These are phyloP conservation scores for Hydriomena furcata DNA, from an alignment of 2,888 invertebrate genomes.

Conservation along the genomic window DNA sequence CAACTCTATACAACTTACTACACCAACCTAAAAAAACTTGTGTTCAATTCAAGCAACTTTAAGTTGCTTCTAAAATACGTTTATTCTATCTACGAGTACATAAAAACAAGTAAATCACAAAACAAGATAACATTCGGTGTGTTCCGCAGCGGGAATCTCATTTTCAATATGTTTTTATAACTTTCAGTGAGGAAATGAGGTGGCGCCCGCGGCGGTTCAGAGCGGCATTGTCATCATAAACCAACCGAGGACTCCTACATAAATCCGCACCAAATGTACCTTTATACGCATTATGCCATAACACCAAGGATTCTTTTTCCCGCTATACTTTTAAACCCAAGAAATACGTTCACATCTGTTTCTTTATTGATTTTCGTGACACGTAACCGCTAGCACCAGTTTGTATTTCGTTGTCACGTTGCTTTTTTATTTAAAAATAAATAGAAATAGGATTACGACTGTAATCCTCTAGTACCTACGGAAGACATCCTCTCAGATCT, in stretches of 20 bases:
- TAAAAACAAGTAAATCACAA: slow-evolving; percentile 80
- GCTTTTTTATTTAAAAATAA: neutral
- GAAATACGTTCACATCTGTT: slow-evolving; percentile 61
- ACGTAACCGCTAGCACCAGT: slow-evolving; percentile 10
- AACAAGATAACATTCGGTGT: slow-evolving; percentile 80
- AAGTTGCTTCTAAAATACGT: slow-evolving; percentile 64
- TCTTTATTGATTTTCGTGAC: slow-evolving; percentile 45
- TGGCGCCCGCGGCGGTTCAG: slow-evolving; percentile 71
- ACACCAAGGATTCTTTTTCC: slow-evolving; percentile 64
- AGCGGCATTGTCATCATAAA: slow-evolving; percentile 80
- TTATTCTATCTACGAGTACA: slow-evolving; percentile 66
- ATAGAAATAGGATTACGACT: too few species aligned
- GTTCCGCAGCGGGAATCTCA: slow-evolving; percentile 77
- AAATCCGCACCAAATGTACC: slow-evolving; percentile 80
- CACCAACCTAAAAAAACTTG: too few species aligned
- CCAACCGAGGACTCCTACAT: slow-evolving; percentile 77
- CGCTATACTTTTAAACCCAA: slow-evolving; percentile 68
- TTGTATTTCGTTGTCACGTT: neutral
- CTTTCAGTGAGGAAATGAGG: slow-evolving; percentile 82
- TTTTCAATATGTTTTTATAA: slow-evolving; percentile 84
- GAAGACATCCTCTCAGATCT: too few species aligned
- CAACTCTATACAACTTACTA: too few species aligned
- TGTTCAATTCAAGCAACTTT: too few species aligned
- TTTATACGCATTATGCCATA: slow-evolving; percentile 80
- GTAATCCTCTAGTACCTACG: too few species aligned